Base-by-base conservation (phyloP, 2,113 vertebrate species). In the Microtus ochrogaster region DNA sequence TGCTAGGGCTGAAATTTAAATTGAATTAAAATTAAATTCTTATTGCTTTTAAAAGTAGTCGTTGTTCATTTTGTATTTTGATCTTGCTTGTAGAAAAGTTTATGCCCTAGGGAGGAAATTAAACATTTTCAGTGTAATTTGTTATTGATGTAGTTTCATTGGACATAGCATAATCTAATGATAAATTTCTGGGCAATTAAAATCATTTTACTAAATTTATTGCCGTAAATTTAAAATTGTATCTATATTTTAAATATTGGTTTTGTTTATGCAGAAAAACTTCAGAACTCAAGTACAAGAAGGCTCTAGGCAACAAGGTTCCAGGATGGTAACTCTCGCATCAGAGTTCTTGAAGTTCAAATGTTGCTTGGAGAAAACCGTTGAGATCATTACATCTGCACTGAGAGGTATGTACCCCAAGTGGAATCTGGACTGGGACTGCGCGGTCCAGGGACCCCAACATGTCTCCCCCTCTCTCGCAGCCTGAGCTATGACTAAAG, bases 261-360 rank as follows among this genome's bases (percentile, higher is more conserved):
- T 58, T 97, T 96, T 91, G 8, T 94, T 94, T 90, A 90, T 13
- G 82, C 97, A 99, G 98, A 96, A 89, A 96, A 95, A 92, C 87
- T 68, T 65, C 92, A 61, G 47, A 79, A 87, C 61, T 97, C 86
- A 96, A 61, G 47, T 16, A 85, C 97, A 98, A 82, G 98, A 98
- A 52, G 98, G 98, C 24, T 74, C 41, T 89, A 92, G 98, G 0
- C 92, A 95, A 87, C 94, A 77, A 65, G 98, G 97, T 92, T 95
- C 98, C 87, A 98, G 52, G 84, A 96, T 98, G 81, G 96, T 88
- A 36, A 97, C 93, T 6, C 94, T 98, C n/a, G 98, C 98, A 39
- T 91, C 87, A 14, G 98, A 98, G 74, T 98, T 99, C n/a, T 98
- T 99, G 93, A 98, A 98, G 95, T 97, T 99, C 83, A 99, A 99